Percentiles rank a stretch among this genome's conserved stretches.
phyloP scores from a whole-genome alignment of 2,113 vertebrate genomes.

The Oreochromis tanganicae region DNA sequence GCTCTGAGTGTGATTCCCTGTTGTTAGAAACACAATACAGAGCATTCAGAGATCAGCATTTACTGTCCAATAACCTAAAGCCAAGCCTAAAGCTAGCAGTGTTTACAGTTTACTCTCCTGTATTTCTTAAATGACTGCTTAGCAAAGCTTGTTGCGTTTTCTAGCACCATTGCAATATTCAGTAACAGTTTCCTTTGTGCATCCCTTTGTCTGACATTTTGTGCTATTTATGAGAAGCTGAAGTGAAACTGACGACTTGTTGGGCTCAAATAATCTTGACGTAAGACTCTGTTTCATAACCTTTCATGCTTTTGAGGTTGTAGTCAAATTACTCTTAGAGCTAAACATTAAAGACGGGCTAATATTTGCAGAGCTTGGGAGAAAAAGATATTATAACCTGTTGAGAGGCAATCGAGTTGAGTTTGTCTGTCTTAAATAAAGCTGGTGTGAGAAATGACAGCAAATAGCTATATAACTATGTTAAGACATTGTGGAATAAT shows the following conservation, averaged over 20 bases:
- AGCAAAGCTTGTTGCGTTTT: background rate
- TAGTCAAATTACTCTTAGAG: background rate
- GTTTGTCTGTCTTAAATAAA: background rate
- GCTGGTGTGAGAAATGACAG: background rate
- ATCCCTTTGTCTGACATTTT: background rate
- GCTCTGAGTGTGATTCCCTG: background rate
- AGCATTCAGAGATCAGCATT: background rate
- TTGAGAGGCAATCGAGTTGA: background rate
- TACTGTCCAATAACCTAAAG: background rate
- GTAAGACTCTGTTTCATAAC: background rate
- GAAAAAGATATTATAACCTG: background rate
- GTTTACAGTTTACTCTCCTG: background rate
- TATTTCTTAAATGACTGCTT: background rate
- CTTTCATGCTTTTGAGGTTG: background rate
- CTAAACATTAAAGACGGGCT: background rate
- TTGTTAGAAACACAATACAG: background rate
- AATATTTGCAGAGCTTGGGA: background rate
- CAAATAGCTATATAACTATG: background rate
- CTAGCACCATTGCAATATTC: background rate
- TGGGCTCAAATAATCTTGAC: background rate
- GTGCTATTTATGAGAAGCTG: conserved; percentile 1
- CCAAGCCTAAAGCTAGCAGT: background rate
- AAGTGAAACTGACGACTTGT: background rate
- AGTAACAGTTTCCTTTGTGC: background rate
- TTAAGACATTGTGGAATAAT: background rate